Percentiles rank a stretch among this genome's conserved stretches.
phyloP scores from a whole-genome alignment of 2,797 vertebrate genomes.

The Mus caroli region DNA sequence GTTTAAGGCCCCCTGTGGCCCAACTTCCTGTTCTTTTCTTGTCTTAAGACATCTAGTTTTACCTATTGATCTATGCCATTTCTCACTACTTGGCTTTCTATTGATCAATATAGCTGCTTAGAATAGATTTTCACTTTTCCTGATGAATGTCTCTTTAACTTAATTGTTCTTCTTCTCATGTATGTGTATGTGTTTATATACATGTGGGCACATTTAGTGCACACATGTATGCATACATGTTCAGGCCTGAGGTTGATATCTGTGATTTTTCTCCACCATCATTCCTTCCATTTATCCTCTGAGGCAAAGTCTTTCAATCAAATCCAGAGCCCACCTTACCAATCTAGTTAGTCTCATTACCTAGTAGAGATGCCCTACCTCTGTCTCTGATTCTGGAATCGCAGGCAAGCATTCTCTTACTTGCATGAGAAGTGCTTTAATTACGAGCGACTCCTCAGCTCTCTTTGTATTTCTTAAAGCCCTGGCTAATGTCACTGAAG shows the following conservation, averaged over 20 bases:
- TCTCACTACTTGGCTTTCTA: not conserved
- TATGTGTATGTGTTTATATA: not conserved
- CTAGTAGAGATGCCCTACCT: not conserved
- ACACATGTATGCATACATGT: not conserved
- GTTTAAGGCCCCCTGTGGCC: not conserved
- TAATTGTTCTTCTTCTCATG: not conserved
- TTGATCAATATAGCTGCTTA: not conserved
- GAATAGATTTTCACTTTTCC: conserved; percentile 32
- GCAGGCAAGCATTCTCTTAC: not conserved
- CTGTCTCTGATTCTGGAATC: not conserved
- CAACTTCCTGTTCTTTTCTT: not conserved
- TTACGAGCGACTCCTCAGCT: not conserved
- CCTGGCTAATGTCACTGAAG: conserved; percentile 5
- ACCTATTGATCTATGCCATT: not conserved
- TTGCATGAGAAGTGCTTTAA: not conserved
- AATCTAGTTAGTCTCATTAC: too few relatives aligned
- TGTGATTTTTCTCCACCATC: not conserved
- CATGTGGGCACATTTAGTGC: not conserved
- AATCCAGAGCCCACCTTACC: not conserved
- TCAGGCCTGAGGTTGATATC: not conserved
- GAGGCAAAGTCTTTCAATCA: not conserved
- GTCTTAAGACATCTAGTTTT: not conserved
- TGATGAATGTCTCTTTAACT: not conserved
- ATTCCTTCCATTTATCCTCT: not conserved
- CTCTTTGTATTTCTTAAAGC: not conserved